Percentiles rank a stretch among this genome's conserved stretches.
Conservation (phyloP, 2,888 invertebrate genomes). For the Miltochrista miniata region DNA sequence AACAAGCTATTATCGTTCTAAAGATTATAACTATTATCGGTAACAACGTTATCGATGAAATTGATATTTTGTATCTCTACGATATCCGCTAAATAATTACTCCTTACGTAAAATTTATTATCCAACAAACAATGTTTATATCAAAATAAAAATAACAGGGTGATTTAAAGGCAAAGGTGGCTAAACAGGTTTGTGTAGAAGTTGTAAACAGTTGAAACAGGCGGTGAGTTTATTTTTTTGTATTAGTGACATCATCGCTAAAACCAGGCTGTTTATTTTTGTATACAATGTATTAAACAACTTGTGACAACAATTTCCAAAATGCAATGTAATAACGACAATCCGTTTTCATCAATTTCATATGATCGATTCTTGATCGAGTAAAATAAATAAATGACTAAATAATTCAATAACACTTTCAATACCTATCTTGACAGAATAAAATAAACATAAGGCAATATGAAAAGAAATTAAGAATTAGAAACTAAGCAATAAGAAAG, state of each 20-base stretch:
- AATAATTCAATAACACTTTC: no score
- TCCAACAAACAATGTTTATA: conserved; percentile 21
- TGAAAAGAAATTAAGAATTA: not conserved
- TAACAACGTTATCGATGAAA: conserved; percentile 23
- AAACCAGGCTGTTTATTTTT: conserved; percentile 30
- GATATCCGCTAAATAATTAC: conserved; percentile 24
- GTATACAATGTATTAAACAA: conserved; percentile 7
- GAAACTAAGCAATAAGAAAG: no score
- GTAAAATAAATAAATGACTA: no score
- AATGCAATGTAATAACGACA: conserved; percentile 22
- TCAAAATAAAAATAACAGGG: conserved; percentile 28
- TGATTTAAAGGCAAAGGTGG: conserved; percentile 37
- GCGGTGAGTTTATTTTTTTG: conserved; percentile 27
- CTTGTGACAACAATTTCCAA: conserved; percentile 26
- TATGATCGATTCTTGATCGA: no score
- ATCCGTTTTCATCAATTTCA: no score
- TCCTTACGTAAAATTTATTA: conserved; percentile 23
- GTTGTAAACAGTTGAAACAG: conserved; percentile 34
- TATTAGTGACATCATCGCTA: conserved; percentile 56
- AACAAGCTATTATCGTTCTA: not conserved
- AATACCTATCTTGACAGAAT: no score
- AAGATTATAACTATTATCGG: conserved; percentile 5
- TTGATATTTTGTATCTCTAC: conserved; percentile 11
- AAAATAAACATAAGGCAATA: not conserved
- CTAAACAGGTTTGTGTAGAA: conserved; percentile 48